Percentiles rank a stretch among this genome's conserved stretches.
phyloP scores from a whole-genome alignment of 2,797 vertebrate species.

The Podargus strigoides region DNA sequence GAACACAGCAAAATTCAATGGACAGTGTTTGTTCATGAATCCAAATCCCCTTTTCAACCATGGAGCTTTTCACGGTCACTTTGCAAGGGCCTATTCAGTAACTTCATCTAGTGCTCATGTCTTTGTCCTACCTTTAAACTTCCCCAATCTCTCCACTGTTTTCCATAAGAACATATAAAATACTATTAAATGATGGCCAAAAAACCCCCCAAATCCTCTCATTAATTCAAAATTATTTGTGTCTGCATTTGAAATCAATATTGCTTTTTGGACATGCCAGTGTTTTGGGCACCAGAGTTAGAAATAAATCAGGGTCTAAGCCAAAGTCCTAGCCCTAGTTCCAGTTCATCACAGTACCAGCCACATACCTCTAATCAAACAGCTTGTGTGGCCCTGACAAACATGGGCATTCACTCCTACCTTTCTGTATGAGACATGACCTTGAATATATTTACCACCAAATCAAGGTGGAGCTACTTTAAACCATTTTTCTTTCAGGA shows the following conservation, averaged over 20 bases:
- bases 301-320: not conserved
- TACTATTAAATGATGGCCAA: not conserved
- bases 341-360: not conserved
- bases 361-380: not conserved
- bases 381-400: not conserved
- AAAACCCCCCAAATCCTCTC: accelerated
- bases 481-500: not conserved
- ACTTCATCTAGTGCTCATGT: not conserved
- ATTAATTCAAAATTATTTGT: not conserved
- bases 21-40: not conserved
- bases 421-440: not conserved
- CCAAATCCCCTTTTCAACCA: not conserved
- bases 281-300: not conserved
- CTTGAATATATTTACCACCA: not conserved
- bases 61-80: not conserved
- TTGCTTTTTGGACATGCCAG: not conserved
- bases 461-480: not conserved
- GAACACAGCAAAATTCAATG: not conserved
- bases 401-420: not conserved
- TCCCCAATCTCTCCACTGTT: not conserved
- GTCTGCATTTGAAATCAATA: not conserved
- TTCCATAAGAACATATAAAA: not conserved
- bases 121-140: not conserved
- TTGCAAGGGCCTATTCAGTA: not conserved
- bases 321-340: not conserved